Conservation (phyloP, 1,140 invertebrate genomes). For the Drosophila murphyi region DNA sequence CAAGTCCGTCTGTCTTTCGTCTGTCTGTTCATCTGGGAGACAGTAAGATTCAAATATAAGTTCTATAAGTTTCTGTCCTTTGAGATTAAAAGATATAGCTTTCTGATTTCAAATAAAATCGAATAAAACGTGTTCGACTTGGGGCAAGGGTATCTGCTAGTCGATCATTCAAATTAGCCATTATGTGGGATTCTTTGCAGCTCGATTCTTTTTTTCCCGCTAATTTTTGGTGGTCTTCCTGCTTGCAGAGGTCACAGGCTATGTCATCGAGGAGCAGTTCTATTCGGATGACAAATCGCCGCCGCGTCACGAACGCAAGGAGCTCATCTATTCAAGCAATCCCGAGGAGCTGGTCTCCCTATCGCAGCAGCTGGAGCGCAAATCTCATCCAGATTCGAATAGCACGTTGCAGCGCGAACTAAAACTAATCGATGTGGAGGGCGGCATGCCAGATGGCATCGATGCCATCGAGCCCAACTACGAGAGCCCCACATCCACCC, state of each 20-base stretch:
- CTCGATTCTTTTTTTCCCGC: neutral
- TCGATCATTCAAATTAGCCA: too few relatives aligned
- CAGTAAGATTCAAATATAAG: too few relatives aligned
- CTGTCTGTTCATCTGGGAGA: too few relatives aligned
- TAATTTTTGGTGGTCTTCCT: neutral
- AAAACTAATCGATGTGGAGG: constrained; percentile 68
- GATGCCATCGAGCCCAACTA: constrained; percentile 23
- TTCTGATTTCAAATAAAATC: too few relatives aligned
- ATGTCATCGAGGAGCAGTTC: constrained; percentile 87
- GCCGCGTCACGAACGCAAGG: constrained; percentile 88
- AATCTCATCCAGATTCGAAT: constrained; percentile 52
- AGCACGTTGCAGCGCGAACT: constrained; percentile 58
- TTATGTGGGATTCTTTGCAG: neutral
- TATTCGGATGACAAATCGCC: constrained; percentile 88
- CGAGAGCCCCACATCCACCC: constrained; percentile 78
- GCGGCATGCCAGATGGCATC: constrained; percentile 35
- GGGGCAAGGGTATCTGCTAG: too few relatives aligned
- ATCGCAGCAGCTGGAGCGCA: constrained; percentile 55
- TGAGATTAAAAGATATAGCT: too few relatives aligned
- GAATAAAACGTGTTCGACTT: too few relatives aligned
- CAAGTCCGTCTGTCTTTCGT: too few relatives aligned
- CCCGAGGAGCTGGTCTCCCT: constrained; percentile 86
- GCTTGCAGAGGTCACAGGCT: constrained; percentile 87
- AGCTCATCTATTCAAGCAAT: constrained; percentile 88
- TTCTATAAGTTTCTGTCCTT: too few relatives aligned